Conservation (phyloP, 2,797 vertebrate genomes). For the Percopsis omiscomaycus region DNA sequence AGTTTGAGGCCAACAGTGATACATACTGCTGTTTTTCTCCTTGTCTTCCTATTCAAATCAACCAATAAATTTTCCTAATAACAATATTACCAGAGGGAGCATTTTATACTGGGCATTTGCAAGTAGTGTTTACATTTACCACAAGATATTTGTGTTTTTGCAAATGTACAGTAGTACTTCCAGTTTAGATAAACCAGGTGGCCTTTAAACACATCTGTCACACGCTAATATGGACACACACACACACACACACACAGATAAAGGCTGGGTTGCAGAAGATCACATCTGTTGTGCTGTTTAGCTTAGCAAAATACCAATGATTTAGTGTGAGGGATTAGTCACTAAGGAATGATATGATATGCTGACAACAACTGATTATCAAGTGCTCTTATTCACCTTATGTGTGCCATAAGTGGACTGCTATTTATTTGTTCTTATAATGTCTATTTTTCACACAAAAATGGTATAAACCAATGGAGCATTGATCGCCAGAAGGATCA, state of each 20-base stretch:
- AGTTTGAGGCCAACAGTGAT: background rate
- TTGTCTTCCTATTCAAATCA: constrained; percentile 32
- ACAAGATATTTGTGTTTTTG: constrained; percentile 15
- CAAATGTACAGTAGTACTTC: background rate
- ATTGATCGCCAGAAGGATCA: constrained; percentile 11
- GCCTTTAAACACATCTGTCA: constrained; percentile 26
- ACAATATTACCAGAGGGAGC: constrained; percentile 21
- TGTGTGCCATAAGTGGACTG: constrained; percentile 16
- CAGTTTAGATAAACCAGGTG: constrained; percentile 25
- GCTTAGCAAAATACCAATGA: constrained; percentile 38
- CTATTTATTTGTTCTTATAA: constrained; percentile 5
- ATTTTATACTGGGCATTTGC: constrained; percentile 3
- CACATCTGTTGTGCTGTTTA: constrained; percentile 34
- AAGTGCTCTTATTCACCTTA: constrained; percentile 4
- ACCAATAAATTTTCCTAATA: constrained; percentile 36
- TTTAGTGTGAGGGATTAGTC: constrained; percentile 27
- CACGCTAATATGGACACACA: constrained; percentile 29
- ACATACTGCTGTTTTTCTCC: constrained; percentile 9
- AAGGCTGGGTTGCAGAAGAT: constrained; percentile 23
- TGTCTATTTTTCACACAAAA: background rate
- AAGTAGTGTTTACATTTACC: constrained; percentile 24
- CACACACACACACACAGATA: constrained; percentile 14
- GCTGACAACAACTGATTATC: constrained; percentile 2
- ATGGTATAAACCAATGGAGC: background rate
- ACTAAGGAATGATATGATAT: background rate